Conservation (phyloP, 2,113 vertebrate genomes). For the Psephotus haematonotus region DNA sequence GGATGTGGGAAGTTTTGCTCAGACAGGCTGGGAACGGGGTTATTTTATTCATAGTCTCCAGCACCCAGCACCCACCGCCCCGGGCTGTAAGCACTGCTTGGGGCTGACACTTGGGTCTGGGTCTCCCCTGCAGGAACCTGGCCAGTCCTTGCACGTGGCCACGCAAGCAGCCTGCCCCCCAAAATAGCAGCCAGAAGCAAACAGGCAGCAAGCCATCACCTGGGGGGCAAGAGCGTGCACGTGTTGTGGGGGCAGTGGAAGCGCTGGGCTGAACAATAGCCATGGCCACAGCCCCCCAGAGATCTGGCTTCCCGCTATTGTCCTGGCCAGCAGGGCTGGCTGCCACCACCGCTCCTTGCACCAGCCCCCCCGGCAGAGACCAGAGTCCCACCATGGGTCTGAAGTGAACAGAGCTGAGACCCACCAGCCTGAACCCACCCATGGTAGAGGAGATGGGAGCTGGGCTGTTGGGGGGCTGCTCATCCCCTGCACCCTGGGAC, state of each 20-base stretch:
- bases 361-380: not conserved
- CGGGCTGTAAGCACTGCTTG: not conserved
- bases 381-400: accelerated
- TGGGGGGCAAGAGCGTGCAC: not conserved
- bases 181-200: not conserved
- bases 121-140: not conserved
- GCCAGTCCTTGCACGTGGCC: not conserved
- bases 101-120: not conserved
- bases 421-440: not conserved
- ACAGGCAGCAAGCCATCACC: not conserved
- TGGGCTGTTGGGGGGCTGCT: accelerated
- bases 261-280: conserved; percentile 24
- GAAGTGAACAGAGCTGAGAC: not conserved
- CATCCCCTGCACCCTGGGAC: accelerated
- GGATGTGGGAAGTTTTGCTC: not conserved
- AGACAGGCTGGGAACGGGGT: not conserved
- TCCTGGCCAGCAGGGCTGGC: not conserved
- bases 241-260: not conserved
- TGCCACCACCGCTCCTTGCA: not conserved
- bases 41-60: not conserved
- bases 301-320: conserved; percentile 73
- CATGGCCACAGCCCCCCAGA: not conserved
- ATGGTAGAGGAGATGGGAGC: accelerated
- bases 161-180: not conserved
- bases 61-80: not conserved